Percentiles rank a stretch among this genome's conserved stretches.
phyloP scores from a whole-genome alignment of 2,797 vertebrate species.

The Esox lucius region DNA sequence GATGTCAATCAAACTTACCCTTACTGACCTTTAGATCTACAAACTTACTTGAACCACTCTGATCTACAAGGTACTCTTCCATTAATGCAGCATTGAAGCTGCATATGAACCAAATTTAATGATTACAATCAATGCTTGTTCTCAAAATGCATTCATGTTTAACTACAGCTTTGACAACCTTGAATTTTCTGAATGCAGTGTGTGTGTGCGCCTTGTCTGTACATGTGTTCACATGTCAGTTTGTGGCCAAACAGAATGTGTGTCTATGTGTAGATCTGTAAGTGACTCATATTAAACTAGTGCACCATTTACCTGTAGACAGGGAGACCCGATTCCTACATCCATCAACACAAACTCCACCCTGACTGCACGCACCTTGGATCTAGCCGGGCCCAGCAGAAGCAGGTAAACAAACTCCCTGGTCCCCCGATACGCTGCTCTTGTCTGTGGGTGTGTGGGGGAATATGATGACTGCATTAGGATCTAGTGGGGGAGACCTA shows the following conservation, averaged over 20 bases:
- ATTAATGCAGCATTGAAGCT: conserved; percentile 1
- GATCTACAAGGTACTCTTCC: neutral
- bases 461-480: conserved; percentile 1
- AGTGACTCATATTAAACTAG: neutral
- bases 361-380: conserved; percentile 54
- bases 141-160: conserved; percentile 9
- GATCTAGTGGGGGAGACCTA: neutral
- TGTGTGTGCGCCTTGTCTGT: neutral
- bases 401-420: conserved; percentile 55
- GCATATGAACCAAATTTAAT: neutral
- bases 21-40: conserved; percentile 10
- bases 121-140: neutral
- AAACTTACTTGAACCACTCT: neutral
- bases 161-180: neutral
- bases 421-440: neutral
- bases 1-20: neutral
- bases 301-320: conserved; percentile 28
- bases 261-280: neutral
- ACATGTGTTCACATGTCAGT: neutral
- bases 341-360: conserved; percentile 55
- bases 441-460: conserved; percentile 3
- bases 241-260: neutral
- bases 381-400: conserved; percentile 43
- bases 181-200: neutral
- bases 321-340: conserved; percentile 57